Conservation (phyloP, 2,797 vertebrate species). For the Muraenolepis orangiensis region DNA sequence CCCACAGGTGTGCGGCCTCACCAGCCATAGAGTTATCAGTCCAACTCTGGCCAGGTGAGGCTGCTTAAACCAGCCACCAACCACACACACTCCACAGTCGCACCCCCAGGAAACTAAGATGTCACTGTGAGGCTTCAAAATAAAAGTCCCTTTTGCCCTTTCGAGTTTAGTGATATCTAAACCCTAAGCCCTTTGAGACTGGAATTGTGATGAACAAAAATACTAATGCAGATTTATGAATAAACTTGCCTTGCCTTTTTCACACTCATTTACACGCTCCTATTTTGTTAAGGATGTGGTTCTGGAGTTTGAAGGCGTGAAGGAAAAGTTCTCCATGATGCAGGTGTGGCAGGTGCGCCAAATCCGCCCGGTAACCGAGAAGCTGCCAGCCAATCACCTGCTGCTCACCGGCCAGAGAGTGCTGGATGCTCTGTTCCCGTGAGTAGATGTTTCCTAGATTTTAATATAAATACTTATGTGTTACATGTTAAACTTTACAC, state of each 20-base stretch:
- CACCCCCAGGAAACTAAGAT: constrained; percentile 91
- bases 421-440: constrained; percentile 91
- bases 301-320: constrained; percentile 93
- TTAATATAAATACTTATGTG: not conserved
- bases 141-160: not conserved
- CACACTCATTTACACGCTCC: no score
- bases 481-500: not conserved
- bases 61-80: no score
- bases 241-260: not conserved
- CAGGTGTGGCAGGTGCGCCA: constrained; percentile 97
- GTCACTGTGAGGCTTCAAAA: constrained; percentile 81
- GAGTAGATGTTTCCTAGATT: constrained; percentile 54
- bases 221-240: not conserved
- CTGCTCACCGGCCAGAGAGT: constrained; percentile 75
- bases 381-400: constrained; percentile 93
- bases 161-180: not conserved
- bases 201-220: not conserved
- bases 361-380: constrained; percentile 93
- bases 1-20: no score
- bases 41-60: no score
- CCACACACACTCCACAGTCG: no score
- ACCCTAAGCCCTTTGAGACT: not conserved
- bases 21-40: no score
- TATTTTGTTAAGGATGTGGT: constrained; percentile 85
- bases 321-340: constrained; percentile 96